Evolutionary conservation across 2,888 invertebrate species (phyloP).

Genomic region (Phortica magna): DNA sequence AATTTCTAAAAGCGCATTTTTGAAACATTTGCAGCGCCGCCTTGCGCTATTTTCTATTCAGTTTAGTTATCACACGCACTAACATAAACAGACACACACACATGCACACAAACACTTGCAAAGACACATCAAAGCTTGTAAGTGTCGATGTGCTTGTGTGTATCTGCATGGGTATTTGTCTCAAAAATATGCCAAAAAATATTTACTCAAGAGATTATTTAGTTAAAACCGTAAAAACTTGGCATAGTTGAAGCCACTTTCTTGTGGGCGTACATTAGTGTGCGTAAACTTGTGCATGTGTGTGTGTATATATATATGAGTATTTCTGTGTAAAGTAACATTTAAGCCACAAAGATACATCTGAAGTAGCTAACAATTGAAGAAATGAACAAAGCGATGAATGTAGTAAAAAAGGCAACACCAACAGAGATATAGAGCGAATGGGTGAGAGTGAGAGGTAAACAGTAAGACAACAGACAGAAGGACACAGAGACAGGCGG

Average conservation of each 20-base stretch:
- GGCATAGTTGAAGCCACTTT: slow-evolving; percentile 51
- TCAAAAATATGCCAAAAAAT: slow-evolving; percentile 67
- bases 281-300: background rate
- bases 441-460: background rate
- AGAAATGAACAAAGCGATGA: slow-evolving; percentile 7
- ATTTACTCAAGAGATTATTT: slow-evolving; percentile 71
- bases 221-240: slow-evolving; percentile 70
- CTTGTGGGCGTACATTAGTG: background rate
- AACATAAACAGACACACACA: background rate
- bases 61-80: background rate
- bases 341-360: slow-evolving; percentile 19
- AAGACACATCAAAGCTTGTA: background rate
- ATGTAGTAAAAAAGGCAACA: background rate
- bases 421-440: background rate
- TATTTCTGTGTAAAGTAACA: background rate
- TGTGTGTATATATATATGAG: background rate
- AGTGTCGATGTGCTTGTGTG: slow-evolving; percentile 7
- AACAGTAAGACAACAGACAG: background rate
- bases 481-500: background rate
- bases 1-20: slow-evolving; percentile 21
- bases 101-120: background rate
- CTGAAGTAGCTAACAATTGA: slow-evolving; percentile 21
- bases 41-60: background rate
- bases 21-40: slow-evolving; percentile 12
- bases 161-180: slow-evolving; percentile 49